Base-by-base conservation (phyloP, 2,113 vertebrate species). In the Reinhardtius hippoglossoides region DNA sequence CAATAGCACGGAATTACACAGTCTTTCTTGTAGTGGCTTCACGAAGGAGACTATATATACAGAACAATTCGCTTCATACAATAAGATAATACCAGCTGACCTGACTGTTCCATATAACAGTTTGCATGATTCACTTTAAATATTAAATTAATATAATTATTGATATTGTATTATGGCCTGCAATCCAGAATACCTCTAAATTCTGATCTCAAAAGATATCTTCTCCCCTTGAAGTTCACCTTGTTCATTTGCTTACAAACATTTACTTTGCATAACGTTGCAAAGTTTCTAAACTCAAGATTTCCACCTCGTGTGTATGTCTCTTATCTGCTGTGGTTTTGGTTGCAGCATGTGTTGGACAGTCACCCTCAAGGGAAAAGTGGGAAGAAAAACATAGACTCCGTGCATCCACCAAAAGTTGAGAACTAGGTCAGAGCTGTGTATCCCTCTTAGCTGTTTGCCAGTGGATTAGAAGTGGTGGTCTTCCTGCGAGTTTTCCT, bases 361-460 rank as follows among this genome's bases (percentile, higher is more conserved):
- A 65, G 24, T 52, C 57, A 71, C 18, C 24, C 50, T 2, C 58
- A 52, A 21, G 46, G 65, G 66, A 67, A 42, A 3, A 72, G 57
- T 66, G 14, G 35, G 6, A 46, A 26, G 14, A 55, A 21, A 67
- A 26, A 21, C 42, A n/a, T 24, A 46, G 16, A 26, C 26, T 74
- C n/a, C 46, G 54, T 52, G 50, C 37, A 60, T 56, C 56, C 44
- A 50, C 24, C 48, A 57, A 78, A 80, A 78, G 67, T 72, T 87
- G 71, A 80, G 78, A 86, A 86, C 55, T 77, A n/a, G 80, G 77
- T 89, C 81, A 88, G 67, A 82, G 71, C 75, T 31, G 35, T 26
- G 35, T 61, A 35, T 80, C 24, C 26, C 79, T 78, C 50, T 80
- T 66, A 78, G 69, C 76, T 90, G 84, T 90, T 78, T 72, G 67